These are phyloP conservation scores for Cephalopholis sonnerati DNA, from an alignment of 2,113 vertebrate species.

Conservation along the genomic window DNA sequence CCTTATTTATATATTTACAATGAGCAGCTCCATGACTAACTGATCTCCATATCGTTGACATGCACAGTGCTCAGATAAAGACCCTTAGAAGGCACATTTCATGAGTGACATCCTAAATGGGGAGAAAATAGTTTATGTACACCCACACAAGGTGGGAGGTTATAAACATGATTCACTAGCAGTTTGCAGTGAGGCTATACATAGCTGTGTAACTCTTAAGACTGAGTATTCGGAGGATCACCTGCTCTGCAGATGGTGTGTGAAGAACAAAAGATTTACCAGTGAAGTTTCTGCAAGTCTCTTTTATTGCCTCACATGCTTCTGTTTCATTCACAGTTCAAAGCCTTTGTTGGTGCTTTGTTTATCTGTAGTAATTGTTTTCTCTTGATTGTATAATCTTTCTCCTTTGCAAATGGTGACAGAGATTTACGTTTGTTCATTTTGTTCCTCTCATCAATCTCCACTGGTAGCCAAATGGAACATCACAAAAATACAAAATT, in stretches of 20 bases:
- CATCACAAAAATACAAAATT: not conserved
- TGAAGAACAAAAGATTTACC: slow-evolving; percentile 30
- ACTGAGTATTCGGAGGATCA: not conserved
- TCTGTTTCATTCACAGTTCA: slow-evolving; percentile 29
- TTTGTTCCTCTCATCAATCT: slow-evolving; percentile 29
- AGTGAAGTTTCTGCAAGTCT: slow-evolving; percentile 15
- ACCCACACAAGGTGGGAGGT: slow-evolving; percentile 37
- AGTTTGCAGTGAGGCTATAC: slow-evolving; percentile 29
- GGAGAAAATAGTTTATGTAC: slow-evolving; percentile 25
- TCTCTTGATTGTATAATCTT: slow-evolving; percentile 16
- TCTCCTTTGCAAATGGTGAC: slow-evolving; percentile 24
- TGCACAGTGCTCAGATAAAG: slow-evolving; percentile 8
- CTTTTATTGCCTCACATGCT: not conserved
- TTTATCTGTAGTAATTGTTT: slow-evolving; percentile 38
- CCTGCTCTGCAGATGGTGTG: slow-evolving; percentile 18
- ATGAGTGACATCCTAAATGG: slow-evolving; percentile 24
- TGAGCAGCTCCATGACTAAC: not conserved
- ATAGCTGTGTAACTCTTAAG: slow-evolving; percentile 1
- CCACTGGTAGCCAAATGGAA: slow-evolving; percentile 1
- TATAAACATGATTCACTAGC: slow-evolving; percentile 45
- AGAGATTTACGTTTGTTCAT: slow-evolving; percentile 36
- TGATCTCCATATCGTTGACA: slow-evolving; percentile 24
- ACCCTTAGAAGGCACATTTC: slow-evolving; percentile 16
- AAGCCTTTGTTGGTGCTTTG: slow-evolving; percentile 22
- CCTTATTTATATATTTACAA: slow-evolving; percentile 15